These are phyloP conservation scores for Drosophila austrosaltans DNA, from an alignment of 2,888 invertebrate genomes.

Conservation along the genomic window DNA sequence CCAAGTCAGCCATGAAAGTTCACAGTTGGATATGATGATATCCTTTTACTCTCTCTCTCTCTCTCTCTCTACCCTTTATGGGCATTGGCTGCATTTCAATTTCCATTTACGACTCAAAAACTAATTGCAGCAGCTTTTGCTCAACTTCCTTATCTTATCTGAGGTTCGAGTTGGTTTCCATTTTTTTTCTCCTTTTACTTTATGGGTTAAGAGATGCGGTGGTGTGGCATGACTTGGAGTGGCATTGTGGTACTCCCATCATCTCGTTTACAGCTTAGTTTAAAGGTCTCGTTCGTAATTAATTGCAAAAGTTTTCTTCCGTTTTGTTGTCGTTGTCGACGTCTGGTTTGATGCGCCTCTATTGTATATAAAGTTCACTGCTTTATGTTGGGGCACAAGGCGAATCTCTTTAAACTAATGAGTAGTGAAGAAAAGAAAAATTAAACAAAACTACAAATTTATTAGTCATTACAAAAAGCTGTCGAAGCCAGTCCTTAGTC, in stretches of 20 bases:
- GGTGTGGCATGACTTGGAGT: neutral
- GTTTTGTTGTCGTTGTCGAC: slow-evolving; percentile 24
- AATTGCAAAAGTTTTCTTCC: slow-evolving; percentile 69
- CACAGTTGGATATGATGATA: slow-evolving; percentile 32
- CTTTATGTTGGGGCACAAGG: neutral
- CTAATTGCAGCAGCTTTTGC: slow-evolving; percentile 48
- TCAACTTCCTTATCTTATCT: slow-evolving; percentile 41
- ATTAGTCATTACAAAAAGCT: neutral
- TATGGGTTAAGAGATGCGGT: slow-evolving; percentile 24
- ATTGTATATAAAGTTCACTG: slow-evolving; percentile 20
- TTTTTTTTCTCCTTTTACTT: slow-evolving; percentile 15
- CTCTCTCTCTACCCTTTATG: neutral
- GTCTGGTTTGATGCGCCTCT: slow-evolving; percentile 22
- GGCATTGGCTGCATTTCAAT: slow-evolving; percentile 47
- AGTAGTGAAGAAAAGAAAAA: slow-evolving; percentile 42
- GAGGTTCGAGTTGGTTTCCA: slow-evolving; percentile 8
- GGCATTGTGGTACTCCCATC: slow-evolving; percentile 1
- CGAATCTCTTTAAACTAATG: slow-evolving; percentile 30
- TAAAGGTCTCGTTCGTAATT: slow-evolving; percentile 63
- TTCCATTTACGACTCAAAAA: slow-evolving; percentile 36
- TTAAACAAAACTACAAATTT: slow-evolving; percentile 2
- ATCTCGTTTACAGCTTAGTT: slow-evolving; percentile 30
- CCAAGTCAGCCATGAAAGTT: slow-evolving; percentile 41
- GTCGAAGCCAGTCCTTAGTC: neutral
- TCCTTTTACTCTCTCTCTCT: slow-evolving; percentile 7